Conservation (phyloP, 2,888 invertebrate species). For the Aphidius colemani region DNA sequence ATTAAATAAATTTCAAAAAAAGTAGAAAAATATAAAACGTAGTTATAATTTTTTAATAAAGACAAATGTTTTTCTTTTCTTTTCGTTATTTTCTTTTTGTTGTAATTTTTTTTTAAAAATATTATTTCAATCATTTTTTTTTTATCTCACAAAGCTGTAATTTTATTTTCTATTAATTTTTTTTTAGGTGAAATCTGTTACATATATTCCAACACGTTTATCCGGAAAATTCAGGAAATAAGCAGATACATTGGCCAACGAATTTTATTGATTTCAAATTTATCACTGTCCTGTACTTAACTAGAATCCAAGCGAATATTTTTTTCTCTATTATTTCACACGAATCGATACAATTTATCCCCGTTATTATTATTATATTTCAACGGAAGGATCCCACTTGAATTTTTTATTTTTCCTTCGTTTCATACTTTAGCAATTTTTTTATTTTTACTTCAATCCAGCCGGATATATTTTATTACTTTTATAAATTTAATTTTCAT, state of each 20-base stretch:
- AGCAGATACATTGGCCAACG: conserved; percentile 9
- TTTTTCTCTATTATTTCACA: not conserved
- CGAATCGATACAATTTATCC: conserved; percentile 11
- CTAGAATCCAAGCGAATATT: conserved; percentile 18
- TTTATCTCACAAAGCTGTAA: too few species aligned
- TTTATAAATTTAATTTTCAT: not conserved
- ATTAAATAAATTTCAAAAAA: conserved; percentile 13
- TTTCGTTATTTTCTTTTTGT: too few species aligned
- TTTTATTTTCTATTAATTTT: conserved; percentile 1
- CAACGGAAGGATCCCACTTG: not conserved
- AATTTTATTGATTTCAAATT: conserved; percentile 20
- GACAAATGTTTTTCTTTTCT: too few species aligned
- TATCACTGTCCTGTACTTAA: conserved; percentile 13
- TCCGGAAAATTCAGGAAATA: conserved; percentile 15
- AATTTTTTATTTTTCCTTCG: conserved; percentile 13
- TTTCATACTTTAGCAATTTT: not conserved
- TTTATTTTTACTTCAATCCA: not conserved
- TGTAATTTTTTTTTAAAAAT: too few species aligned
- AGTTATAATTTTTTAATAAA: conserved; percentile 23
- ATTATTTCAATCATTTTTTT: not conserved
- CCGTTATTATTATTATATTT: not conserved
- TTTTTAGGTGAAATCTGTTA: conserved; percentile 4
- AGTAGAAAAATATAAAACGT: conserved; percentile 59
- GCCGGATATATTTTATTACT: not conserved
- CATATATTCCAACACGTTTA: not conserved